phyloP scores from a whole-genome alignment of 2,113 vertebrate species.

The Eurypyga helias region DNA sequence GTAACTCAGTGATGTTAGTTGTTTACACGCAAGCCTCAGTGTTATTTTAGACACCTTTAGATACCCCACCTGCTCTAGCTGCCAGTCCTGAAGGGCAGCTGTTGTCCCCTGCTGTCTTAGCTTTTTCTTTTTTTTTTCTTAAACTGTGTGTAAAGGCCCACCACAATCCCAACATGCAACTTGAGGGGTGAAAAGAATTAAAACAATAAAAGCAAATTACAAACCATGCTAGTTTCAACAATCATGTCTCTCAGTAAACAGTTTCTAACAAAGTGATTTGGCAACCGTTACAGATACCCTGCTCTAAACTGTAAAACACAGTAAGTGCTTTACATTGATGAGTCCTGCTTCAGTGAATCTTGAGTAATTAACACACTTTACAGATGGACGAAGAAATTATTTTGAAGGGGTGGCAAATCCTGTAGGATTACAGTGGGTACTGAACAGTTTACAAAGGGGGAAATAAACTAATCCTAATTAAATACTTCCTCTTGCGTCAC shows the following conservation, averaged over 20 bases:
- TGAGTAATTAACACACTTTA: not conserved
- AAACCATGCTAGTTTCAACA: not conserved
- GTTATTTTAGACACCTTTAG: not conserved
- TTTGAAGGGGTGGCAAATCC: not conserved
- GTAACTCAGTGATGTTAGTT: not conserved
- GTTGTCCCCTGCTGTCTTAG: not conserved
- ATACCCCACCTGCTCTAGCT: not conserved
- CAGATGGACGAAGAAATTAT: not conserved
- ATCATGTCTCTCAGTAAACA: not conserved
- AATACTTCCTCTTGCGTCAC: not conserved
- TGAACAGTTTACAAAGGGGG: not conserved
- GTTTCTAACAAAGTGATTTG: not conserved
- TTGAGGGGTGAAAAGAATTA: not conserved
- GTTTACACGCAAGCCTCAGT: not conserved
- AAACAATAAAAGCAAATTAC: not conserved
- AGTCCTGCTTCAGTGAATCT: not conserved
- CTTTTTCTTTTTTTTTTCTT: not conserved
- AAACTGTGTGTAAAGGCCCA: not conserved
- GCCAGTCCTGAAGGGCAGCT: not conserved
- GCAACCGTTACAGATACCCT: not conserved
- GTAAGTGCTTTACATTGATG: not conserved
- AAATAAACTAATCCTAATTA: not conserved
- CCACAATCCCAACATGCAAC: not conserved
- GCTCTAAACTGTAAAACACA: not conserved
- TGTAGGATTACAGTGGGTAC: not conserved